Evolutionary conservation across 2,797 vertebrate genomes (phyloP), one percentile per base, ranked within the genome.

Genomic region (Danio albolineatus): DNA sequence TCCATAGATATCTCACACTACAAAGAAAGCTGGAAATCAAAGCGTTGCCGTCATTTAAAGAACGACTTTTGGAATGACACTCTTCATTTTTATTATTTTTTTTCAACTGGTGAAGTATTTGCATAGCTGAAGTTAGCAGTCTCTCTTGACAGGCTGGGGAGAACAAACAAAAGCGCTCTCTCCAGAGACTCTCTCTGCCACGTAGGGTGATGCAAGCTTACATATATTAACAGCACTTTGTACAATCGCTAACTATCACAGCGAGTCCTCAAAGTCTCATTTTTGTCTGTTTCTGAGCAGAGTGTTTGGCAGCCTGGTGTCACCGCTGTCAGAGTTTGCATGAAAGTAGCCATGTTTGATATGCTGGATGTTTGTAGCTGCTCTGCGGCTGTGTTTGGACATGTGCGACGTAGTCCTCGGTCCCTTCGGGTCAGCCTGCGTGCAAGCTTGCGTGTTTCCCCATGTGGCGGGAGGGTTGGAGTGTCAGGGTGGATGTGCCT

Each of bases 21-120:
- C 92, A 92, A 93, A 93, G 91, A 92, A 89, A 78, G 90, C 90
- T 84, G 90, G 85, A 91, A 92, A 94, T 94, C 92, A 94, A 93
- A 93, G 92, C 87, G 74, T 80, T 87, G 61, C 67, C 85, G 82
- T 85, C 87, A 87, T 81, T 44, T 84, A 79, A 82, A 82, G 80
- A 62, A 73, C 75, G 72, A 74, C 49, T 84, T 84, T 88, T 87
- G 92, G 90, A 91, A 90, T 89, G 90, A 90, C 74, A 89, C 66
- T 90, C 87, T 91, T 79, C 78, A 73, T 79, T 79, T 79, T 54
- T 59, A 28, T 85, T 86, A 85, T 89, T 89, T 84, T 89, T 81
- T 85, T 82, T 36, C 21, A 44, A 67, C 39, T 71, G 51, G 73
- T 79, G 41, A 75, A 84, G 57, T 78, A 73, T 78, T 71, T 80